Base-by-base conservation (phyloP, 2,888 invertebrate genomes). In the Tipula lateralis region DNA sequence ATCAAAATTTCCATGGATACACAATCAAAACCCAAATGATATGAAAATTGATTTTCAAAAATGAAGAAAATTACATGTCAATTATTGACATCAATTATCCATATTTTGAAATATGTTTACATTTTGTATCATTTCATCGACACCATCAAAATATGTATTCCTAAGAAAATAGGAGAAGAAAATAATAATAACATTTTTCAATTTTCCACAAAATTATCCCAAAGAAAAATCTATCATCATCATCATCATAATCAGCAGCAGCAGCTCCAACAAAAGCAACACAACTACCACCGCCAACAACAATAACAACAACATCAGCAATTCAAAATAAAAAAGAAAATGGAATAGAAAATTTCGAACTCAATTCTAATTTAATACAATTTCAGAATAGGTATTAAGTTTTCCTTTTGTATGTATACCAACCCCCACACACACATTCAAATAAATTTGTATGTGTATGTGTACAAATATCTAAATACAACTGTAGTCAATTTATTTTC, bases 81-180 rank as follows among this genome's bases (percentile, higher is more conserved):
- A 66, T 66, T 66, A 66, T 66, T 66, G 66, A 66, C 66, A 66
- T 66, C 66, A 66, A 66, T 66, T 66, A 66, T 66, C 66, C 66
- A 66, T 66, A 66, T 24, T 66, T 66, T 66, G 66, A 66, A 66
- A 66, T 66, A 66, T 66, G 24, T 66, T 66, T 24, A 9, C 66
- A 66, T 66, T 66, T 66, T 66, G n/a, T n/a, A 66, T 66, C 66
- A 66, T 66, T 66, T 24, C 24, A 66, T 24, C 66, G 66, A 66
- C 66, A 66, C 66, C 66, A 66, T 66, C 66, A 19, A 66, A 66
- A 66, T 66, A 66, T 66, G 19, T 66, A 24, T 66, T 66, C 19
- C 24, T 66, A 24, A 66, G 66, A 66, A 66, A 66, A 24, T 24
- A 9, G 66, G 24, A n/a, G n/a, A n/a, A n/a, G n/a, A 44, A 44